Evolutionary conservation across 2,113 vertebrate genomes (phyloP).

Genomic region (Phycodurus eques): DNA sequence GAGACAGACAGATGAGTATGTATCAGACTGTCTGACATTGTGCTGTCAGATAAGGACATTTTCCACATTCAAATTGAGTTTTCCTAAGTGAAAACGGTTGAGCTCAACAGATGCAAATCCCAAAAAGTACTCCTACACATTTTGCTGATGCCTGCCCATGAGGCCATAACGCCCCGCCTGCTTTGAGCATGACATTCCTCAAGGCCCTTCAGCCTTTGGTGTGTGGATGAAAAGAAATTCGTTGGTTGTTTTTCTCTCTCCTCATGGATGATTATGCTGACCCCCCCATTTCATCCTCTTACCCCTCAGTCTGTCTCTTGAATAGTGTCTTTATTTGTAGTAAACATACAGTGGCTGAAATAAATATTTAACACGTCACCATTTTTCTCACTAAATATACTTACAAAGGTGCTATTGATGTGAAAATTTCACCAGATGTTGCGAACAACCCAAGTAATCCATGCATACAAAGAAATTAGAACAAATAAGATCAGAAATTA

Average conservation of each 20-base stretch:
- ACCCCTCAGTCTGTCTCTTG: background rate
- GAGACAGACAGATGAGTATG: conserved; percentile 99
- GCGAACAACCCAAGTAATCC: too few relatives aligned
- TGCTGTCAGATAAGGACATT: background rate
- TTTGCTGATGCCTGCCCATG: conserved; percentile 24
- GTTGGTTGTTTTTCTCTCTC: conserved; percentile 39
- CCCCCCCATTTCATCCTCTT: background rate
- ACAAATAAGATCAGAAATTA: too few relatives aligned
- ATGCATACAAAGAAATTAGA: too few relatives aligned
- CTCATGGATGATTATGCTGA: conserved; percentile 22
- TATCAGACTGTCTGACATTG: conserved; percentile 2
- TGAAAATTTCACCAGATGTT: too few relatives aligned
- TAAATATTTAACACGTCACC: too few relatives aligned
- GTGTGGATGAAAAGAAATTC: conserved; percentile 56
- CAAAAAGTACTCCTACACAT: conserved; percentile 26
- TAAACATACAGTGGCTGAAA: background rate
- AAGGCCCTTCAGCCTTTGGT: conserved; percentile 47
- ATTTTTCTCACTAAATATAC: too few relatives aligned
- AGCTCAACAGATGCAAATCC: conserved; percentile 31
- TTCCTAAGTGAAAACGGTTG: conserved; percentile 19
- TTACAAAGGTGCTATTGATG: too few relatives aligned
- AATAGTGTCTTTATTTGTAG: background rate
- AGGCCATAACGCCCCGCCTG: conserved; percentile 15
- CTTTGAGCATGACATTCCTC: conserved; percentile 56
- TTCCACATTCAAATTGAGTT: conserved; percentile 4